Base-by-base conservation (phyloP, 2,797 vertebrate species). In the Macroramphosus scolopax region DNA sequence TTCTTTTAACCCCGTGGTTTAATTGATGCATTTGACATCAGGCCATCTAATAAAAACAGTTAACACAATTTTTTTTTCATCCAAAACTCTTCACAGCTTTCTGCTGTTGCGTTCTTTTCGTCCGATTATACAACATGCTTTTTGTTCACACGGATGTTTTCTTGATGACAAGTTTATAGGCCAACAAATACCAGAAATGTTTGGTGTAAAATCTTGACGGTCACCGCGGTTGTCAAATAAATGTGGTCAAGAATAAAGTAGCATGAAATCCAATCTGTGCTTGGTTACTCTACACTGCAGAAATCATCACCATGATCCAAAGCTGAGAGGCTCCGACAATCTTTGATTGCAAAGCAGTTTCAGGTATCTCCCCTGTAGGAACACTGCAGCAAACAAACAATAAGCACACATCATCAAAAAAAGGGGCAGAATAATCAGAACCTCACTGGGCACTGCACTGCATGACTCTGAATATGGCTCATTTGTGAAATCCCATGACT, bases 401-500 rank as follows among this genome's bases (percentile, higher is more conserved):
- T 1, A 8, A 48, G 29, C 5, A 8, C 25, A 41, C 9, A 4
- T 2, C 9, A 15, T 17, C 10, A 16, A 34, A 51, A 13, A 51
- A n/a, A n/a, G n/a, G 6, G 10, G 14, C 30, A 55, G 66, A 58
- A 60, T 40, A 60, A 45, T 49, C 12, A 44, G 57, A 43, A 73
- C 24, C 51, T 66, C 51, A 52, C n/a, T 37, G 12, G 17, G 33
- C 54, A 35, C 54, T 38, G 42, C 18, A 31, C 20, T 4, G 5
- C 9, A 7, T 14, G 1, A 47, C 28, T 35, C 17, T 55, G 47
- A 24, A 38, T 35, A 16, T 26, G 51, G 42, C 52, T 47, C 65
- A 58, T 28, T 61, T 59, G 52, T 37, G 28, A 43, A 64, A 56
- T 46, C n/a, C n/a, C n/a, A 55, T 15, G 37, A 52, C 39, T 57